A percentile compares a stretch with the other conserved stretches of the same genome.
phyloP scores from a whole-genome alignment of 2,888 invertebrate species.

The Zygogramma bicolorata region DNA sequence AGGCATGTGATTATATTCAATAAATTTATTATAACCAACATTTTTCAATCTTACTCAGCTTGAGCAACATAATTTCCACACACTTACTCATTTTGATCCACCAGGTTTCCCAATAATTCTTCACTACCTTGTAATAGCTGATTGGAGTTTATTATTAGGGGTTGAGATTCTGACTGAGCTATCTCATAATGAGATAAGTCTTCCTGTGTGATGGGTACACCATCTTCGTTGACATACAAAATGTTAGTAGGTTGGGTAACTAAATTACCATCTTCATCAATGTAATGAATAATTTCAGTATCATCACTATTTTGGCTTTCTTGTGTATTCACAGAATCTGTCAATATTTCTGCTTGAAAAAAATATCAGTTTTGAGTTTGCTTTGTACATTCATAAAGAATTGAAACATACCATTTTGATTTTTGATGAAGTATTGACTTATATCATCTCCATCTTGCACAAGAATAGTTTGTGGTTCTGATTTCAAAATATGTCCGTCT shows the following conservation, averaged over 20 bases:
- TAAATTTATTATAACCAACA: too few relatives aligned
- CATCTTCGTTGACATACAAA: constrained; percentile 44
- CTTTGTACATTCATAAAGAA: neutral
- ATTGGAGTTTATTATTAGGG: constrained; percentile 31
- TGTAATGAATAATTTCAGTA: constrained; percentile 37
- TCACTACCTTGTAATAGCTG: constrained; percentile 31
- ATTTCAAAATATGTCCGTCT: constrained; percentile 50
- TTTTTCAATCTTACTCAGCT: neutral
- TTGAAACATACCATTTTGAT: constrained; percentile 39
- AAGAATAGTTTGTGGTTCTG: constrained; percentile 41
- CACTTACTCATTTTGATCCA: constrained; percentile 23
- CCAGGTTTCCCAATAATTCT: neutral
- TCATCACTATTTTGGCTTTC: constrained; percentile 30
- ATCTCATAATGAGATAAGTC: constrained; percentile 43
- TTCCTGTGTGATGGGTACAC: constrained; percentile 36
- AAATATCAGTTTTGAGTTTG: neutral
- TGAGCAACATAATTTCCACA: neutral
- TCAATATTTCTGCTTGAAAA: constrained; percentile 41
- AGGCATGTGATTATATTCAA: too few relatives aligned
- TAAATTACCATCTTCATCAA: constrained; percentile 41
- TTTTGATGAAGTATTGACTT: constrained; percentile 49
- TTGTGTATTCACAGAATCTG: constrained; percentile 35
- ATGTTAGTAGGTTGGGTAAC: constrained; percentile 39
- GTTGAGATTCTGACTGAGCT: constrained; percentile 5
- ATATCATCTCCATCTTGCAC: constrained; percentile 50